A percentile compares a stretch with the other conserved stretches of the same genome.
Evolutionary conservation across 1,140 invertebrate species (phyloP).

Genomic region (Musca vetustissima): DNA sequence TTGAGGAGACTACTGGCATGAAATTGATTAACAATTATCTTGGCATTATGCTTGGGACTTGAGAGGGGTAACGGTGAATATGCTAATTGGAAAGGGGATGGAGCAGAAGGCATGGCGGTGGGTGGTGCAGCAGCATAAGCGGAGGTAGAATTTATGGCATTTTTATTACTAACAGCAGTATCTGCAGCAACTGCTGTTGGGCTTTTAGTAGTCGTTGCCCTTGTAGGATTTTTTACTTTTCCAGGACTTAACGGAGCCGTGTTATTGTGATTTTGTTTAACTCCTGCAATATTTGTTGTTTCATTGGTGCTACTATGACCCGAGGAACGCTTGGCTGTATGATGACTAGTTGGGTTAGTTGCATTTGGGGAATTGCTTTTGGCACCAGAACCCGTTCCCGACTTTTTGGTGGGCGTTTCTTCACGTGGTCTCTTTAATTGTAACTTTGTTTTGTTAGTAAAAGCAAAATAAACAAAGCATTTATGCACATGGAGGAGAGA

Average conservation of each 20-base stretch:
- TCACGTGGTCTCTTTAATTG: constrained; percentile 53
- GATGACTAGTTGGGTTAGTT: constrained; percentile 15
- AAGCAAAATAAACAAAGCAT: neutral
- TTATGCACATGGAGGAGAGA: neutral
- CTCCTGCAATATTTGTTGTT: neutral
- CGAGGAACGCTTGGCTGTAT: constrained; percentile 4
- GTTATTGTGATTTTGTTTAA: no score
- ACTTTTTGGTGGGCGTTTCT: constrained; percentile 36
- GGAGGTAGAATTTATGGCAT: neutral
- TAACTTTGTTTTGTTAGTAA: constrained; percentile 46
- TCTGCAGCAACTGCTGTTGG: neutral
- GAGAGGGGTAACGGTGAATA: constrained; percentile 30
- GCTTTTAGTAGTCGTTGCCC: neutral
- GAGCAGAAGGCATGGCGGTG: neutral
- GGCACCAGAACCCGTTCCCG: neutral
- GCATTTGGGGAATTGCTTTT: constrained; percentile 25
- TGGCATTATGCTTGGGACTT: constrained; percentile 38
- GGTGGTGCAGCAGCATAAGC: constrained; percentile 9
- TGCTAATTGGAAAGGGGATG: neutral
- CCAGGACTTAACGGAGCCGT: no score
- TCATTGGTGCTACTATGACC: neutral
- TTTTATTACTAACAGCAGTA: neutral
- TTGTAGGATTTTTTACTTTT: no score
- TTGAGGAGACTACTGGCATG: constrained; percentile 50
- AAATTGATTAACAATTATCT: constrained; percentile 53